Percentiles rank a stretch among this genome's conserved stretches.
Evolutionary conservation across 1,140 invertebrate genomes (phyloP).

Genomic region (Drosophila takahashii): DNA sequence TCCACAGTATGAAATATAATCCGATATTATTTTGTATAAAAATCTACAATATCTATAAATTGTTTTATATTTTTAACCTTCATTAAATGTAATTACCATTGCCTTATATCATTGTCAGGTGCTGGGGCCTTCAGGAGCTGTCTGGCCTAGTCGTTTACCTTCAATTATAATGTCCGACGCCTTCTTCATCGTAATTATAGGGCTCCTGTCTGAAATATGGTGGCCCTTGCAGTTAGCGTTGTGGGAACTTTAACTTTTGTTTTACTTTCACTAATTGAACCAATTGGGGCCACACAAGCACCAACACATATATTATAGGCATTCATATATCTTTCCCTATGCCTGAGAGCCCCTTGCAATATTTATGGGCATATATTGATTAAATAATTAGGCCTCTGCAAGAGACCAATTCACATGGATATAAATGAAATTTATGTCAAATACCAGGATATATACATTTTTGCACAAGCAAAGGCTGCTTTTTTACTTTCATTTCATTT

Average conservation of each 20-base stretch:
- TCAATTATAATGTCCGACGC: slow-evolving; percentile 32
- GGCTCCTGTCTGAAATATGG: slow-evolving; percentile 6
- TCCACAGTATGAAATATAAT: no score
- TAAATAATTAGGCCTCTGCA: slow-evolving; percentile 62
- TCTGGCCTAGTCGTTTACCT: slow-evolving; percentile 28
- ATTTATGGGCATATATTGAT: slow-evolving; percentile 67
- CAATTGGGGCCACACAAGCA: slow-evolving; percentile 26
- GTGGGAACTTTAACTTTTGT: slow-evolving; percentile 67
- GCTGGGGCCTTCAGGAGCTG: slow-evolving; percentile 24
- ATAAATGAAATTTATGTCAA: slow-evolving; percentile 59
- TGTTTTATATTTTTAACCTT: background rate
- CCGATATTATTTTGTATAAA: no score
- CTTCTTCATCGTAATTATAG: slow-evolving; percentile 35
- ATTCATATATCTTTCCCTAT: slow-evolving; percentile 27
- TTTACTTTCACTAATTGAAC: slow-evolving; percentile 47
- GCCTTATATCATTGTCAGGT: slow-evolving; percentile 6
- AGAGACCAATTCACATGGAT: slow-evolving; percentile 31
- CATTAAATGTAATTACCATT: no score
- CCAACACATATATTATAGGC: background rate
- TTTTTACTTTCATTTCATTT: slow-evolving; percentile 41
- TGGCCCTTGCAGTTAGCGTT: slow-evolving; percentile 18
- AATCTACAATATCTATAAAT: background rate
- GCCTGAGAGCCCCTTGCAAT: slow-evolving; percentile 30
- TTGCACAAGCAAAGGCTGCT: background rate
- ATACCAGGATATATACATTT: slow-evolving; percentile 44